Percentiles rank a stretch among this genome's conserved stretches.
Evolutionary conservation across 2,113 vertebrate species (phyloP).

Genomic region (Astatotilapia flaviijosephi): DNA sequence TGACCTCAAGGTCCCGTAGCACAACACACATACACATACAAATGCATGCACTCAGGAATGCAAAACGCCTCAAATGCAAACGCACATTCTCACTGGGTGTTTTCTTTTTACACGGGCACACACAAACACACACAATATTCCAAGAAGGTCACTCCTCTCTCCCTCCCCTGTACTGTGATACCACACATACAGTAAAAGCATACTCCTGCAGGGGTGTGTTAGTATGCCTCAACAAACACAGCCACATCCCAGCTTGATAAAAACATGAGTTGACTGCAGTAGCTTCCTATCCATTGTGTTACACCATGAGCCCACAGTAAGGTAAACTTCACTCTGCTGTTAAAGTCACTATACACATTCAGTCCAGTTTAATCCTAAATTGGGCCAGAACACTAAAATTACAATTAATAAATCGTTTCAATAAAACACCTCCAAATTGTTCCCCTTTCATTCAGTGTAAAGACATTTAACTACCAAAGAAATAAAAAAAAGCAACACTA

Average conservation of each 20-base stretch:
- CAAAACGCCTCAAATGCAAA: background rate
- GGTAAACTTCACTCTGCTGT: background rate
- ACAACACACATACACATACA: background rate
- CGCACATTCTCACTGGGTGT: background rate
- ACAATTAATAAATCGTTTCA: background rate
- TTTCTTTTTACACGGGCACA: background rate
- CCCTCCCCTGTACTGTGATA: background rate
- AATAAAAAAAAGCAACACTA: background rate
- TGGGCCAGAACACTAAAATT: background rate
- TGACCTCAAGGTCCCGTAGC: conserved; percentile 15
- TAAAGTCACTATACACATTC: background rate
- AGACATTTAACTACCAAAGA: background rate
- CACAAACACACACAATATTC: background rate
- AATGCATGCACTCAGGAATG: background rate
- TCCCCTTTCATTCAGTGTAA: background rate
- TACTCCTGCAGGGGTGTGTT: conserved; percentile 24
- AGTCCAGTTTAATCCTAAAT: background rate
- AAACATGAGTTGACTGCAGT: conserved; percentile 7
- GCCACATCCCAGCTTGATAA: background rate
- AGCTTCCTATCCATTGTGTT: background rate
- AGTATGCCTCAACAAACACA: conserved; percentile 31
- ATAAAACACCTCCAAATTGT: background rate
- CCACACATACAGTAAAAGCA: background rate
- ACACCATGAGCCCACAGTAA: background rate
- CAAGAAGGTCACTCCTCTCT: background rate